Evolutionary conservation across 2,888 invertebrate genomes (phyloP), one percentile per base, ranked within the genome.

Genomic region (Aphodius sticticus): DNA sequence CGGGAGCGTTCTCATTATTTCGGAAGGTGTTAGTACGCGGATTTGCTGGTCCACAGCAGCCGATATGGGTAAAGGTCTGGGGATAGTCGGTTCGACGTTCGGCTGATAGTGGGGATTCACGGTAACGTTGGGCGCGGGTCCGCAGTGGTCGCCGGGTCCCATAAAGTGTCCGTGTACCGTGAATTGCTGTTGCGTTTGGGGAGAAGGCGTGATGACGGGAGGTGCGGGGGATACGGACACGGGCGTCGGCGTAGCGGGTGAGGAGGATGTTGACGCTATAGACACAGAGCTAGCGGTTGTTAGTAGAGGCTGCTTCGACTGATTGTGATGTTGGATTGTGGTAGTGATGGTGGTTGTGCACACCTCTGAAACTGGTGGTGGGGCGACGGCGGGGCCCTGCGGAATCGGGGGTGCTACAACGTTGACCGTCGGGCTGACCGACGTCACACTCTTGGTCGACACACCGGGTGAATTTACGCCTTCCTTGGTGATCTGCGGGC

Each of bases 1-100:
- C 90, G 96, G 96, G 91, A 96, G 93, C 89, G 96, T 96, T 93
- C 95, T 94, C 96, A 96, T 96, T 90, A 96, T 96, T 93, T 96
- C 96, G 86, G 95, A 95, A 87, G 96, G 96, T 87, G 96, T 96
- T 90, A 96, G 93, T 91, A 96, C 96, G 90, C 96, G 94, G 90
- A 96, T 96, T 91, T 95, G 95, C 91, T 95, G 95, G 91, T 96
- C 95, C 86, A 91, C 90, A 84, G 91, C 88, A 35, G 83, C 82
- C 53, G 79, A 69, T 69, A 78, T 69, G 12, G 84, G 81, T 15
- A 78, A 77, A 14, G 84, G 83, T 76, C 81, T 70, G 37, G 82
- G 82, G 16, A 26, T 26, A 26, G 38, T 70, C 6, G 78, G 53
- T 16, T 79, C 76, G 36, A 74, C 76, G 76, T 78, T 82, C 16